Conservation (phyloP, 2,797 vertebrate species). For the Oophaga sylvatica region DNA sequence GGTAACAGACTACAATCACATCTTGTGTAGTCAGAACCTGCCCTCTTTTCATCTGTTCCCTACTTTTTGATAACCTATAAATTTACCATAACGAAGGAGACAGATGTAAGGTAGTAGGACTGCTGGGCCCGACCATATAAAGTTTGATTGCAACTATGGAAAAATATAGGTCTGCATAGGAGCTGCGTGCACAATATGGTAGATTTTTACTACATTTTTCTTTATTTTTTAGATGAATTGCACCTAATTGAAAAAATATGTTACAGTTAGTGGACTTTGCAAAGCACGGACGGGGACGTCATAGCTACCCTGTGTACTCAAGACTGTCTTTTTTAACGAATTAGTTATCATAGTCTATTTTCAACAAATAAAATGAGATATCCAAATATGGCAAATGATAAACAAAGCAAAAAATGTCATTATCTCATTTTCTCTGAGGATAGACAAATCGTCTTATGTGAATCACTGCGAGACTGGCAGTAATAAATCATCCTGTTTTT, state of each 20-base stretch:
- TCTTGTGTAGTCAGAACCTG: too few relatives aligned
- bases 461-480: neutral
- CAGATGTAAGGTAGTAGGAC: neutral
- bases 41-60: neutral
- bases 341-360: neutral
- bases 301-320: neutral
- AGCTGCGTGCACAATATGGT: neutral
- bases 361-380: neutral
- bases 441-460: neutral
- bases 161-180: neutral
- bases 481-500: neutral
- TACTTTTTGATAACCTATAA: neutral
- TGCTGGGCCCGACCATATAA: neutral
- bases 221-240: too few relatives aligned
- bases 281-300: too few relatives aligned
- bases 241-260: too few relatives aligned
- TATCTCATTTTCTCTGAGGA: neutral
- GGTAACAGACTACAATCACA: neutral
- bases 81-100: neutral
- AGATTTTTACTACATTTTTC: neutral
- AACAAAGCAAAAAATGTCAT: neutral
- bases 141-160: neutral
- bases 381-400: conserved; percentile 16
- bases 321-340: neutral
- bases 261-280: too few relatives aligned